Evolutionary conservation across 1,140 invertebrate species (phyloP).

Genomic region (Aphelinus atriplicis): DNA sequence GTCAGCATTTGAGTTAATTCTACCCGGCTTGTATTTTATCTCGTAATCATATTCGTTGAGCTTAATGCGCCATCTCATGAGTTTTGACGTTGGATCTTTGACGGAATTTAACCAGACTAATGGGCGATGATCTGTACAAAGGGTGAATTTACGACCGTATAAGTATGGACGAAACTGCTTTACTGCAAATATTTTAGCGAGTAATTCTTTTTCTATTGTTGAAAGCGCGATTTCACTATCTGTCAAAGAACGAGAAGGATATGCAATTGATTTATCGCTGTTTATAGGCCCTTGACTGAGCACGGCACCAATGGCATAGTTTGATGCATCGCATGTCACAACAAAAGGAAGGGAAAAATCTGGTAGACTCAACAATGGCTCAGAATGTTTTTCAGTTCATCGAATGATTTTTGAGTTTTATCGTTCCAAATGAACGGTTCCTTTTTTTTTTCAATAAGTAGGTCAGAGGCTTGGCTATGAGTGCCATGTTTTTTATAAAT

Average conservation of each 20-base stretch:
- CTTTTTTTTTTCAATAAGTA: conserved; percentile 46
- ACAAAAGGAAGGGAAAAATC: conserved; percentile 54
- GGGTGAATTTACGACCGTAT: conserved; percentile 51
- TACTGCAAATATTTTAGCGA: conserved; percentile 56
- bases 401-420: conserved; percentile 47
- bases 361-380: conserved; percentile 32
- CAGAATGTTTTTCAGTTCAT: conserved; percentile 47
- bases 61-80: conserved; percentile 62
- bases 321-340: conserved; percentile 58
- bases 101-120: conserved; percentile 60
- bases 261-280: conserved; percentile 52
- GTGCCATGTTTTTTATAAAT: conserved; percentile 51
- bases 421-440: conserved; percentile 43
- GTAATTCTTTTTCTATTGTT: conserved; percentile 54
- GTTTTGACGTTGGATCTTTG: conserved; percentile 57
- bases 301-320: conserved; percentile 40
- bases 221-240: conserved; percentile 47
- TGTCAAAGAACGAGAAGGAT: conserved; percentile 46
- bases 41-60: conserved; percentile 63
- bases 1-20: conserved; percentile 58
- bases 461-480: conserved; percentile 50
- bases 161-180: conserved; percentile 60
- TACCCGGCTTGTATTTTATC: conserved; percentile 61
- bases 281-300: conserved; percentile 46
- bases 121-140: conserved; percentile 56